phyloP scores from a whole-genome alignment of 2,888 invertebrate species.

The Pherbina coryleti region DNA sequence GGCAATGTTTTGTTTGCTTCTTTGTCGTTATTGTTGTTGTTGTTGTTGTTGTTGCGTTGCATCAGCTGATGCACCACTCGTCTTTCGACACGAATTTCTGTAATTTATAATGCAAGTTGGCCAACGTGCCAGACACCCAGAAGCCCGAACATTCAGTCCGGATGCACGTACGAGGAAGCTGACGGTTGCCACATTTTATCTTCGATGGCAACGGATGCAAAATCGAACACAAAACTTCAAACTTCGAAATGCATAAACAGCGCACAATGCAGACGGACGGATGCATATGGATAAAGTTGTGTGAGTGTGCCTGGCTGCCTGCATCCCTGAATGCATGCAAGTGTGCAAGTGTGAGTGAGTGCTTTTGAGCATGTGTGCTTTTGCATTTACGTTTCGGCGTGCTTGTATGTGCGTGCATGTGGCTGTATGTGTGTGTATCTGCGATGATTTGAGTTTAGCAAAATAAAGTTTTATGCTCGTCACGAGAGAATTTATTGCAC shows the following conservation, averaged over 20 bases:
- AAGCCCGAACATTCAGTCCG: conserved; percentile 10
- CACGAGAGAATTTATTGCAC: conserved; percentile 66
- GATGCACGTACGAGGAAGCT: conserved; percentile 51
- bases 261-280: conserved; percentile 33
- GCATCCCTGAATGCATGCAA: conserved; percentile 11
- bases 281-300: conserved; percentile 44
- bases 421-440: conserved; percentile 42
- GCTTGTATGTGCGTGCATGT: no score
- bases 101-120: conserved; percentile 33
- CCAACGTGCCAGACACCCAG: conserved; percentile 44
- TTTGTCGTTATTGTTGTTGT: conserved; percentile 10
- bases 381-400: conserved; percentile 47
- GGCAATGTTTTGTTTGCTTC: conserved; percentile 31
- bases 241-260: conserved; percentile 58
- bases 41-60: conserved; percentile 5
- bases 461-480: conserved; percentile 65
- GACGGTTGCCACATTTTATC: conserved; percentile 65
- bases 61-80: neutral
- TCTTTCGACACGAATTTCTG: conserved; percentile 32
- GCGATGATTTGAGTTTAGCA: conserved; percentile 46
- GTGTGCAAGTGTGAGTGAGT: conserved; percentile 9
- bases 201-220: conserved; percentile 58
- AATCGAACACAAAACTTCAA: conserved; percentile 65
- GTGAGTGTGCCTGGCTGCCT: conserved; percentile 51
- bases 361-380: conserved; percentile 16